These are phyloP conservation scores for Spermophilus dauricus DNA, from an alignment of 2,113 vertebrate species.

Conservation along the genomic window DNA sequence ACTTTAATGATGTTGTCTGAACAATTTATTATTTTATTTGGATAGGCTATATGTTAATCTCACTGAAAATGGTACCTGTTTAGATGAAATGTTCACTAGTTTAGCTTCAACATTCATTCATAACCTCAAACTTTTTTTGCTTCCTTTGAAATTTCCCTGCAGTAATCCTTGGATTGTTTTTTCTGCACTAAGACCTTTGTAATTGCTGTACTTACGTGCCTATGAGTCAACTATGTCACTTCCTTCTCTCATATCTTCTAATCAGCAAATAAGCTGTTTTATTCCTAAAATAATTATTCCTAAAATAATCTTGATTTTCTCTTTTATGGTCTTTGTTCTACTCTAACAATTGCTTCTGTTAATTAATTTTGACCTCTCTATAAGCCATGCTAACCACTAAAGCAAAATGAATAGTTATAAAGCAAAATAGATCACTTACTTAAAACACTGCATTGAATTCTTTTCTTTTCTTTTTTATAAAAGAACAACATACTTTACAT, in stretches of 20 bases:
- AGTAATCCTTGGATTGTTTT: background rate
- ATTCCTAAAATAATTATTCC: too few species aligned
- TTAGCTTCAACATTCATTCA: background rate
- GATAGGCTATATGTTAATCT: background rate
- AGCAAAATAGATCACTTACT: background rate
- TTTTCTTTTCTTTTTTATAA: background rate
- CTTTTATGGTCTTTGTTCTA: background rate
- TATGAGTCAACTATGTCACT: background rate
- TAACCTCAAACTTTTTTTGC: background rate
- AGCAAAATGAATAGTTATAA: background rate
- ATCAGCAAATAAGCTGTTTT: background rate
- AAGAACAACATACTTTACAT: background rate
- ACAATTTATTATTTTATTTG: background rate
- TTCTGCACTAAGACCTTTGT: background rate
- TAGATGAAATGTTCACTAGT: background rate
- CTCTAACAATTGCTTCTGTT: background rate
- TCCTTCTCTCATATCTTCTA: too few species aligned
- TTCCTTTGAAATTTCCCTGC: background rate
- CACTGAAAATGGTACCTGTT: background rate
- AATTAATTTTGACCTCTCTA: background rate
- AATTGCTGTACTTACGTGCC: background rate
- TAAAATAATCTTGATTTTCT: background rate
- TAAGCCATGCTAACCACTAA: background rate
- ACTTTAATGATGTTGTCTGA: background rate
- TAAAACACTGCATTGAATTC: background rate